Conservation (phyloP, 1,140 invertebrate species). For the Saccostrea echinata region DNA sequence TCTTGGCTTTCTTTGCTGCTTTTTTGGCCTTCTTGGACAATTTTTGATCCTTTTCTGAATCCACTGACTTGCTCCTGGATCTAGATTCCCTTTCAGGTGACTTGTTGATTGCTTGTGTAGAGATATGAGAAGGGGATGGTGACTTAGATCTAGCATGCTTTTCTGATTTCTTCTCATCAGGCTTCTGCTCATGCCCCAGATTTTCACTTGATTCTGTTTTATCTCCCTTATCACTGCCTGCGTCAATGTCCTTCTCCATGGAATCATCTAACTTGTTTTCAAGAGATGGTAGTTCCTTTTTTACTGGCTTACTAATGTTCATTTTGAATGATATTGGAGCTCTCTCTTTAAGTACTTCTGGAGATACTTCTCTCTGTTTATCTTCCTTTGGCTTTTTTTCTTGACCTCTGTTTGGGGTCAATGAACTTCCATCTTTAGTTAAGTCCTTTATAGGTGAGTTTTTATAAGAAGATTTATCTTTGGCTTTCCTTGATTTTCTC, state of each 20-base stretch:
- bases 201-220: background rate
- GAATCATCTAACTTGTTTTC: constrained; percentile 10
- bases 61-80: background rate
- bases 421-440: background rate
- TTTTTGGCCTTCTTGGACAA: constrained; percentile 10
- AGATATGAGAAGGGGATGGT: background rate
- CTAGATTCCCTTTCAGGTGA: background rate
- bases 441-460: background rate
- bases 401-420: background rate
- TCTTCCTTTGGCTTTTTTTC: background rate
- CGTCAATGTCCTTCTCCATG: background rate
- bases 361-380: background rate
- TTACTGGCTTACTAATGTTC: background rate
- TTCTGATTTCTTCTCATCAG: background rate
- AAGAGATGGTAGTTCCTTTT: background rate
- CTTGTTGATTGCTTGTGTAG: background rate
- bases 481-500: constrained; percentile 1
- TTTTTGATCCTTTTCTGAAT: background rate
- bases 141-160: background rate
- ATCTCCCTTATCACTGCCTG: background rate
- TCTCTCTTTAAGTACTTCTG: constrained; percentile 9
- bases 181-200: background rate
- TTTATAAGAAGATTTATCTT: constrained; percentile 12
- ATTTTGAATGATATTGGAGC: constrained; percentile 9
- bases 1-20: constrained; percentile 39